Evolutionary conservation across 2,888 invertebrate species (phyloP).

Genomic region (Coleophora flavipennella): DNA sequence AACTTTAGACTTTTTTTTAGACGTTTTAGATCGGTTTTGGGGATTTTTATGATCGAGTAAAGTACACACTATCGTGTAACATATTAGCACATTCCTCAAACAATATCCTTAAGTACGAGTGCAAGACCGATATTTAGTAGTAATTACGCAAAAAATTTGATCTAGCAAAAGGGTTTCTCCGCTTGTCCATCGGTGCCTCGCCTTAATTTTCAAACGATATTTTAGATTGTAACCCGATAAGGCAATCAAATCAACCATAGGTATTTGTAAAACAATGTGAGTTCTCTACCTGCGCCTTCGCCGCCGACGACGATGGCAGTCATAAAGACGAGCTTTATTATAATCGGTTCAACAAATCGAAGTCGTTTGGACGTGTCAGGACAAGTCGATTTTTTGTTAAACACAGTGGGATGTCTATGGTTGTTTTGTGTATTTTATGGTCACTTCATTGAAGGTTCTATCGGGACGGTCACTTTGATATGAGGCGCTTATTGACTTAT

Average conservation of each 20-base stretch:
- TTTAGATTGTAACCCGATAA: constrained; percentile 31
- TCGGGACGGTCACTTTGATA: constrained; percentile 36
- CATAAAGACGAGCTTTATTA: constrained; percentile 34
- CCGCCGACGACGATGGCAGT: constrained; percentile 20
- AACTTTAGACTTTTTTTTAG: too few relatives aligned
- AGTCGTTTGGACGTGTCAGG: constrained; percentile 60
- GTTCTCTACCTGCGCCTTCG: constrained; percentile 35
- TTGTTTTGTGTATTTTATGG: constrained; percentile 62
- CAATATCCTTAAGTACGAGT: too few relatives aligned
- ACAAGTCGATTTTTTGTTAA: constrained; percentile 55
- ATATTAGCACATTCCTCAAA: too few relatives aligned
- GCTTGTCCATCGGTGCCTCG: too few relatives aligned
- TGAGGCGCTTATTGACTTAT: constrained; percentile 47
- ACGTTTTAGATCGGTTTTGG: too few relatives aligned
- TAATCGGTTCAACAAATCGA: constrained; percentile 61
- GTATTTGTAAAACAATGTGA: constrained; percentile 54
- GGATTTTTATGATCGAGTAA: too few relatives aligned
- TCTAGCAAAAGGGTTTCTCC: too few relatives aligned
- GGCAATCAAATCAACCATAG: constrained; percentile 43
- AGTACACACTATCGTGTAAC: too few relatives aligned
- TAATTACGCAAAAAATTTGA: too few relatives aligned
- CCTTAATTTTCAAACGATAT: constrained; percentile 2
- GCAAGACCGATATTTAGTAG: too few relatives aligned
- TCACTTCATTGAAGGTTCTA: constrained; percentile 50
- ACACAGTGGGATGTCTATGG: constrained; percentile 52